These are phyloP conservation scores for Melanotus villosus DNA, from an alignment of 2,888 invertebrate genomes.

Conservation along the genomic window DNA sequence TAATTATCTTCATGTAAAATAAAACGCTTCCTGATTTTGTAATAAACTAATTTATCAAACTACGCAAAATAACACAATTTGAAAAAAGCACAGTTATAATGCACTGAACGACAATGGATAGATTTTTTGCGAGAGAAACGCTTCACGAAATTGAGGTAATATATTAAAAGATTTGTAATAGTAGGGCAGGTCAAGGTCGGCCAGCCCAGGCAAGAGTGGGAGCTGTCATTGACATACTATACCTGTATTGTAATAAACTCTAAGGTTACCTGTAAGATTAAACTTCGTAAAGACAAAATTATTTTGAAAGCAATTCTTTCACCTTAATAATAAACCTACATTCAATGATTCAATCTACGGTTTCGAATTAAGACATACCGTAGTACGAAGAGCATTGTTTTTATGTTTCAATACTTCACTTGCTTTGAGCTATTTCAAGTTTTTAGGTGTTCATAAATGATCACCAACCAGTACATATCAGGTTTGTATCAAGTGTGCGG, in stretches of 20 bases:
- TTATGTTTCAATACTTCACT: conserved; percentile 26
- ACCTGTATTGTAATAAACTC: conserved; percentile 36
- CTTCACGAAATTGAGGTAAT: conserved; percentile 42
- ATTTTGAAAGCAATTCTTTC: conserved; percentile 26
- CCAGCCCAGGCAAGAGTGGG: conserved; percentile 51
- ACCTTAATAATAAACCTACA: conserved; percentile 17
- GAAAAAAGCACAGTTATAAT: conserved; percentile 23
- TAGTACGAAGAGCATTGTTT: conserved; percentile 13
- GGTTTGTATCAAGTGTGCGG: conserved; percentile 38
- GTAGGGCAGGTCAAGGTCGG: conserved; percentile 58
- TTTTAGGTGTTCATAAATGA: conserved; percentile 23
- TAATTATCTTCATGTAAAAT: no score
- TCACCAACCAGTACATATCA: conserved; percentile 20
- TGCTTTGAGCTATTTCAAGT: conserved; percentile 24
- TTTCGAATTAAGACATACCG: conserved; percentile 21
- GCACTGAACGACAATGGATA: conserved; percentile 26
- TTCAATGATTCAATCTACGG: neutral
- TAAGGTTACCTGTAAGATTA: conserved; percentile 33
- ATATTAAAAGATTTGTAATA: conserved; percentile 47
- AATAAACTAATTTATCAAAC: no score
- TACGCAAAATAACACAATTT: no score
- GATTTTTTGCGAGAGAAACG: conserved; percentile 36
- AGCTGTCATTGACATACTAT: conserved; percentile 58
- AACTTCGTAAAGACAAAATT: conserved; percentile 19
- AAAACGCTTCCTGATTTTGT: no score